A percentile compares a stretch with the other conserved stretches of the same genome.
Evolutionary conservation across 2,113 vertebrate genomes (phyloP).

Genomic region (Prolemur simus): DNA sequence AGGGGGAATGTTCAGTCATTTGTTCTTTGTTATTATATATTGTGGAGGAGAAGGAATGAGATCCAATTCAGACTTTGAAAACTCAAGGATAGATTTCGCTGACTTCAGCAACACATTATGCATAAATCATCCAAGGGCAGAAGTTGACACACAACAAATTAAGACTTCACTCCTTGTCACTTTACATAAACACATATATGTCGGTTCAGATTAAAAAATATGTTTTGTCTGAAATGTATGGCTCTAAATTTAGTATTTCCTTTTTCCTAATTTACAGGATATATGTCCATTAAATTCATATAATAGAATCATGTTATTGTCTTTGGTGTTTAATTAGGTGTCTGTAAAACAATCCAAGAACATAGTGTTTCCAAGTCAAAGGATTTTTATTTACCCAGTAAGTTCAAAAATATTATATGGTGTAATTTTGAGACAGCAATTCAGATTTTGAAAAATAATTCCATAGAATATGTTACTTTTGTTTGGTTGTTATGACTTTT

Average conservation of each 20-base stretch:
- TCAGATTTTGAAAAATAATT: not conserved
- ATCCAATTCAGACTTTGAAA: not conserved
- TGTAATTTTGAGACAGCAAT: not conserved
- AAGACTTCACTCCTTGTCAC: not conserved
- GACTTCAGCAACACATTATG: not conserved
- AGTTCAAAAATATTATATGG: not conserved
- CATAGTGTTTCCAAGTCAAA: not conserved
- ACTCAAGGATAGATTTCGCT: not conserved
- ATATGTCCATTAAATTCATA: not conserved
- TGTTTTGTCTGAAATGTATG: not conserved
- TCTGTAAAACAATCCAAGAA: not conserved
- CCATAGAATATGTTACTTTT: not conserved
- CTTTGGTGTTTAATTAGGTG: not conserved
- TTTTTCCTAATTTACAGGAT: not conserved
- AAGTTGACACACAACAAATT: not conserved
- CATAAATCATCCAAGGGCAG: not conserved
- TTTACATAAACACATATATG: not conserved
- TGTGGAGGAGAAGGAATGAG: accelerated
- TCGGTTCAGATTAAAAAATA: not conserved
- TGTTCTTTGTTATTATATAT: not conserved
- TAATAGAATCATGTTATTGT: not conserved
- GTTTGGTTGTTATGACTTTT: not conserved
- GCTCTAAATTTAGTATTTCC: not conserved
- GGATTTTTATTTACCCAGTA: not conserved
- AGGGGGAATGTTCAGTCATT: not conserved